phyloP scores from a whole-genome alignment of 2,113 vertebrate species.

The Onychorhynchus coronatus region DNA sequence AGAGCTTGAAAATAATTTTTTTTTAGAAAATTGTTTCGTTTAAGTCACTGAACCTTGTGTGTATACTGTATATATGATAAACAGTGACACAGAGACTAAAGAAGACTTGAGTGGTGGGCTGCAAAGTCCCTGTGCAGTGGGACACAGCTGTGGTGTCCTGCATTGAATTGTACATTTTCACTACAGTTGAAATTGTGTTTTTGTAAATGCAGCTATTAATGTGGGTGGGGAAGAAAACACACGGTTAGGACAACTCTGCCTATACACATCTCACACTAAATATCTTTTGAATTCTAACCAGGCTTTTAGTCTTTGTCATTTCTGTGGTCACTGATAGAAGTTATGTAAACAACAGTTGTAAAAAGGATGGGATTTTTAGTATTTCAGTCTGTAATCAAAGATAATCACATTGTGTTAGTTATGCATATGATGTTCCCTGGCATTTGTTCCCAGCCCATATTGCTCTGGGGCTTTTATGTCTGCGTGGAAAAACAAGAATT shows the following conservation, averaged over 20 bases:
- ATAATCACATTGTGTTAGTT: not conserved
- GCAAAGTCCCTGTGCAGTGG: not conserved
- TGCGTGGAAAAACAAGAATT: not conserved
- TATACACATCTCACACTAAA: not conserved
- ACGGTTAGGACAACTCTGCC: not conserved
- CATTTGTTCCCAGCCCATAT: not conserved
- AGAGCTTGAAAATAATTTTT: not conserved
- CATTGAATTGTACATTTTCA: not conserved
- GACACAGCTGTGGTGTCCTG: not conserved
- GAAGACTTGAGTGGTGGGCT: not conserved
- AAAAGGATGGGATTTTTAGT: not conserved
- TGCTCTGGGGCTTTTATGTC: not conserved
- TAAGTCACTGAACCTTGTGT: not conserved
- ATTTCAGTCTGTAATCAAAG: not conserved
- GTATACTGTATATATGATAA: not conserved
- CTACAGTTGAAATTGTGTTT: not conserved
- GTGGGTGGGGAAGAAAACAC: not conserved
- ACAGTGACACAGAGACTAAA: not conserved
- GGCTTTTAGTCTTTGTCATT: not conserved
- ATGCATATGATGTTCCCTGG: not conserved
- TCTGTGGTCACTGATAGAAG: not conserved
- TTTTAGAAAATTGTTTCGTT: not conserved
- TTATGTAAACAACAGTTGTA: not conserved
- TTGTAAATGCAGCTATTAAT: not conserved
- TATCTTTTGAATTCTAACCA: not conserved